Evolutionary conservation across 2,797 vertebrate species (phyloP).

Genomic region (Danio jaintianensis): DNA sequence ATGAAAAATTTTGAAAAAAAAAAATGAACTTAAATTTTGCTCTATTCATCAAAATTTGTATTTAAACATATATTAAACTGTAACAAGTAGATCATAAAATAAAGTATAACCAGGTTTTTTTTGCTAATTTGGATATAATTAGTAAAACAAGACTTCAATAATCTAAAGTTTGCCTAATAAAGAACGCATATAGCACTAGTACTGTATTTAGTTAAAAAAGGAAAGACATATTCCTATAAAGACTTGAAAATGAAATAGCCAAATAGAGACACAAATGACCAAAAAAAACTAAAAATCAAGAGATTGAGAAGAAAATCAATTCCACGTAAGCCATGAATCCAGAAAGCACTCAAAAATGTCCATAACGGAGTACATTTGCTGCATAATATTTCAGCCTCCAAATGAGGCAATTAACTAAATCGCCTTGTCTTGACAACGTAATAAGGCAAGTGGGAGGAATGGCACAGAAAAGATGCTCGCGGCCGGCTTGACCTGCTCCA

Average conservation of each 20-base stretch:
- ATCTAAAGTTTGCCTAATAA: too few species aligned
- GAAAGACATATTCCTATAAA: not conserved
- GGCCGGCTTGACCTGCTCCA: constrained; percentile 38
- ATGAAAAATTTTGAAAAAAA: too few species aligned
- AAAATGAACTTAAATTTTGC: not conserved
- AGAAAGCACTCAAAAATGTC: constrained; percentile 54
- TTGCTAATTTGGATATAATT: too few species aligned
- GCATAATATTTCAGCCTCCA: constrained; percentile 65
- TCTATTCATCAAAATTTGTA: not conserved
- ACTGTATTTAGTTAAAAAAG: not conserved
- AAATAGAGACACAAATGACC: not conserved
- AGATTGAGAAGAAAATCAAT: constrained; percentile 54
- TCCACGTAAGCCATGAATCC: constrained; percentile 51
- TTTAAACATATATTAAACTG: too few species aligned
- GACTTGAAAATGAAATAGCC: not conserved
- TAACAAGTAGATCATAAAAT: too few species aligned
- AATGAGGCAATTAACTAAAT: constrained; percentile 67
- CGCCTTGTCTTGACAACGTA: constrained; percentile 60
- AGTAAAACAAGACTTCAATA: too few species aligned
- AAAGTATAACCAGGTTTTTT: too few species aligned
- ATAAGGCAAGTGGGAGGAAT: constrained; percentile 50
- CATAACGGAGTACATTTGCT: constrained; percentile 50
- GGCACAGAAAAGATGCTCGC: constrained; percentile 21
- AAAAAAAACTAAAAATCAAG: constrained; percentile 8
- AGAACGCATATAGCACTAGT: too few species aligned